phyloP scores from a whole-genome alignment of 64 coral and sea anemone species.

The Montipora cactus region DNA sequence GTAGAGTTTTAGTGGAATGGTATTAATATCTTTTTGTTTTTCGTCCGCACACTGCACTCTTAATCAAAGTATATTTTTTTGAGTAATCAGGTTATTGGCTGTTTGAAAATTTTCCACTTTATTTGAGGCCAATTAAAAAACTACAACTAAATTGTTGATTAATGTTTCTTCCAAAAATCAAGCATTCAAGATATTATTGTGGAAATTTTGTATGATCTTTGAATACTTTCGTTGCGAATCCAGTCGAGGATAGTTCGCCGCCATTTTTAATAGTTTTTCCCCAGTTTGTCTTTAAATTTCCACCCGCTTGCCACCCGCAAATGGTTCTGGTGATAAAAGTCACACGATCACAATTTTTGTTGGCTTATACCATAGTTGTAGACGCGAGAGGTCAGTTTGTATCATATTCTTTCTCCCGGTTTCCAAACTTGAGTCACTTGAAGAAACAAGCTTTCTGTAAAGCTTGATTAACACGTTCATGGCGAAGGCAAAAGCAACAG shows the following conservation, averaged over 20 bases:
- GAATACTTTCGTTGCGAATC: not conserved
- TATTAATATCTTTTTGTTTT: not conserved
- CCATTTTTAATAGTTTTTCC: slow-evolving; percentile 2
- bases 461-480: no score
- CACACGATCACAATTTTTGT: not conserved
- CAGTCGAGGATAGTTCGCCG: not conserved
- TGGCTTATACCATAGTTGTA: no score
- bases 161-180: no score
- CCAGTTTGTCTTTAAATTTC: not conserved
- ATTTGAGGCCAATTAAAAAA: not conserved
- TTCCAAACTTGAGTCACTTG: no score
- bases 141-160: not conserved
- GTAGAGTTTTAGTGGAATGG: not conserved
- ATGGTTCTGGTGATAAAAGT: not conserved
- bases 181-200: not conserved
- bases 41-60: not conserved
- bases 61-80: not conserved
- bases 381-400: no score
- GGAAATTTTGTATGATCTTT: not conserved
- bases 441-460: no score
- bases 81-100: not conserved
- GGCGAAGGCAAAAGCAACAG: no score
- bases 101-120: not conserved
- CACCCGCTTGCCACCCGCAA: slow-evolving; percentile 34
- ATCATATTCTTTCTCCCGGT: no score